These are phyloP conservation scores for Carcinoscorpius rotundicauda DNA, from an alignment of 1,140 invertebrate genomes.

Conservation along the genomic window DNA sequence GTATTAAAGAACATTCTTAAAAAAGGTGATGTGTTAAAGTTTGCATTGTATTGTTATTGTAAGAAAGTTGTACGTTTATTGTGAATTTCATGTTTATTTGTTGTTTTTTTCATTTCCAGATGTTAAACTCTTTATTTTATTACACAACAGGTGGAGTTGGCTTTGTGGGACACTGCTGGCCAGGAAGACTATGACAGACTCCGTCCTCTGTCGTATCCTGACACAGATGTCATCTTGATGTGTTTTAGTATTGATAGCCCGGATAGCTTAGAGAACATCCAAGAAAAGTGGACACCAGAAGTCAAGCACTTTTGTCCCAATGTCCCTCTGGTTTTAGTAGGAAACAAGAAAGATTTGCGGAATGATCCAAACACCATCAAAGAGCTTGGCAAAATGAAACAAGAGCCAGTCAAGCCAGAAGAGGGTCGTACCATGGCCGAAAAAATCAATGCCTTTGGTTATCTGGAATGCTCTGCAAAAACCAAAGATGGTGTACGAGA, in stretches of 20 bases:
- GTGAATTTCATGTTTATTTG: too few species aligned
- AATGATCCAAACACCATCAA: slow-evolving; percentile 35
- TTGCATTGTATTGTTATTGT: too few species aligned
- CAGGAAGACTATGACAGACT: slow-evolving; percentile 97
- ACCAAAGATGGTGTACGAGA: slow-evolving; percentile 41
- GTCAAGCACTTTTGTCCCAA: slow-evolving; percentile 96
- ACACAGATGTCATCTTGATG: slow-evolving; percentile 96
- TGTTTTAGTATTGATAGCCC: slow-evolving; percentile 95
- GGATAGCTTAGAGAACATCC: slow-evolving; percentile 92
- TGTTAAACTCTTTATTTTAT: too few species aligned
- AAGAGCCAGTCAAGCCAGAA: slow-evolving; percentile 39
- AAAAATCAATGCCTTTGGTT: slow-evolving; percentile 41
- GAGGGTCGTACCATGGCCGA: slow-evolving; percentile 40
- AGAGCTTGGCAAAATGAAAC: slow-evolving; percentile 40
- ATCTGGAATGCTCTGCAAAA: slow-evolving; percentile 45
- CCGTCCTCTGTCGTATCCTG: slow-evolving; percentile 87
- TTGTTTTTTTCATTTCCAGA: too few species aligned
- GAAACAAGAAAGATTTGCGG: slow-evolving; percentile 70
- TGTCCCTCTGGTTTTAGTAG: slow-evolving; percentile 92
- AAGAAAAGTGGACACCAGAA: slow-evolving; percentile 94
- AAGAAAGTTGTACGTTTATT: too few species aligned
- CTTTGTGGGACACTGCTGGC: slow-evolving; percentile 96
- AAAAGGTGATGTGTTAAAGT: too few species aligned
- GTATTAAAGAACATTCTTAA: too few species aligned
- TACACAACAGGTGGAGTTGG: slow-evolving; percentile 58